Percentiles rank a stretch among this genome's conserved stretches.
phyloP scores from a whole-genome alignment of 2,797 vertebrate genomes.

The Falco cherrug region DNA sequence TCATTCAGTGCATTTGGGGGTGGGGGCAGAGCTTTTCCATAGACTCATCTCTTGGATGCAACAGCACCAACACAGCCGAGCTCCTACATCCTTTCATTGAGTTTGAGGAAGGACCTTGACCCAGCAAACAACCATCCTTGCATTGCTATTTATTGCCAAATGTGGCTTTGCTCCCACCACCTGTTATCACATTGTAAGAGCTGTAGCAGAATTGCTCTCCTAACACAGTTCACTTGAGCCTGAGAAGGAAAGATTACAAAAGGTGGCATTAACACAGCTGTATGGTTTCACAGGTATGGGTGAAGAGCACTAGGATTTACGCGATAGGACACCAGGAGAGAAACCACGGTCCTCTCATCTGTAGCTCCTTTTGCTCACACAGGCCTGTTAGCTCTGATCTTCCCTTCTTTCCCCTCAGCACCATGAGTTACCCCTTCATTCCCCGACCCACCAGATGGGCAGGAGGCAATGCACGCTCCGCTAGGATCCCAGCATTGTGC shows the following conservation, averaged over 20 bases:
- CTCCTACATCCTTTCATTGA: not conserved
- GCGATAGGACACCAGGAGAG: not conserved
- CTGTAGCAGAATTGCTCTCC: not conserved
- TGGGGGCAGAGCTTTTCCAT: not conserved
- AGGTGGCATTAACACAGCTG: not conserved
- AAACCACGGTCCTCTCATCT: not conserved
- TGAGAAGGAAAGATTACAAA: not conserved
- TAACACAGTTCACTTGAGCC: not conserved
- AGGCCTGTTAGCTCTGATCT: not conserved
- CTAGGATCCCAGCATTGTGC: rapidly evolving
- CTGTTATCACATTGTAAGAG: not conserved
- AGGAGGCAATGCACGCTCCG: rapidly evolving
- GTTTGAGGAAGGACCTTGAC: not conserved
- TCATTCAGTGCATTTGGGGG: not conserved
- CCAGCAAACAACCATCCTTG: not conserved
- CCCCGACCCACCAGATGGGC: not conserved
- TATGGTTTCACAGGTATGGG: not conserved
- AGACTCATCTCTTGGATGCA: not conserved
- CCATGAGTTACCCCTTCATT: not conserved
- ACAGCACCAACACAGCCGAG: not conserved
- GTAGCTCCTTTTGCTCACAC: not conserved
- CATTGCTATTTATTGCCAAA: not conserved
- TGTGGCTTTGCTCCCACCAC: not conserved
- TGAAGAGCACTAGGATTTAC: not conserved
- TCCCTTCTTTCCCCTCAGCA: not conserved